Evolutionary conservation across 2,888 invertebrate genomes (phyloP).

Genomic region (Tiliacea aurago): DNA sequence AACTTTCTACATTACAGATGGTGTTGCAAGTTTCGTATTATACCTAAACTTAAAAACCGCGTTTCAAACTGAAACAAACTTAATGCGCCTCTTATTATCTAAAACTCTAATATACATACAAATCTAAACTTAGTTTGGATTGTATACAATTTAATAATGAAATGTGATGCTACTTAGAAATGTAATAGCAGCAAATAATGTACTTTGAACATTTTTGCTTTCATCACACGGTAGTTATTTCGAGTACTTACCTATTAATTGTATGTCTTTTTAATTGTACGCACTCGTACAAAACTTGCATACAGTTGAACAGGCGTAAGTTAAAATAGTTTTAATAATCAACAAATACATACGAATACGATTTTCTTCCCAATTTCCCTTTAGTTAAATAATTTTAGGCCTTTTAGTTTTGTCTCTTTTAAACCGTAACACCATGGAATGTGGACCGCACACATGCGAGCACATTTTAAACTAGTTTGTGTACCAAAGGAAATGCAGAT

Average conservation of each 20-base stretch:
- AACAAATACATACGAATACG: conserved; percentile 25
- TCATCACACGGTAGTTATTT: conserved; percentile 27
- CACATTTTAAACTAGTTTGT: conserved; percentile 31
- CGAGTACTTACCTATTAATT: conserved; percentile 1
- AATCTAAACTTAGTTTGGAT: conserved; percentile 74
- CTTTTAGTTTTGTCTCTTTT: conserved; percentile 18
- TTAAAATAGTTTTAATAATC: conserved; percentile 28
- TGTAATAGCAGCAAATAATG: conserved; percentile 43
- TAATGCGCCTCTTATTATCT: conserved; percentile 85
- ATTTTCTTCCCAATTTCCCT: conserved; percentile 22
- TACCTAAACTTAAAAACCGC: conserved; percentile 72
- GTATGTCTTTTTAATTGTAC: conserved; percentile 52
- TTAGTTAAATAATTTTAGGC: conserved; percentile 37
- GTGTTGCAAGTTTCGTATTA: conserved; percentile 66
- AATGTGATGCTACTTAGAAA: conserved; percentile 66
- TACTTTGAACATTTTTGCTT: conserved; percentile 22
- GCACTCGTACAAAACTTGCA: conserved; percentile 10
- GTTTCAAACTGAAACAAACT: conserved; percentile 78
- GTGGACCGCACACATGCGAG: conserved; percentile 34
- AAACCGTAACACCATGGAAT: conserved; percentile 49
- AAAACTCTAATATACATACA: conserved; percentile 87
- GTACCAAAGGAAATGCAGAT: conserved; percentile 46
- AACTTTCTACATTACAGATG: conserved; percentile 64
- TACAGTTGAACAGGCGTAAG: conserved; percentile 4
- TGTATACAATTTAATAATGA: conserved; percentile 56